phyloP scores from a whole-genome alignment of 2,113 vertebrate species.

The Tichodroma muraria region DNA sequence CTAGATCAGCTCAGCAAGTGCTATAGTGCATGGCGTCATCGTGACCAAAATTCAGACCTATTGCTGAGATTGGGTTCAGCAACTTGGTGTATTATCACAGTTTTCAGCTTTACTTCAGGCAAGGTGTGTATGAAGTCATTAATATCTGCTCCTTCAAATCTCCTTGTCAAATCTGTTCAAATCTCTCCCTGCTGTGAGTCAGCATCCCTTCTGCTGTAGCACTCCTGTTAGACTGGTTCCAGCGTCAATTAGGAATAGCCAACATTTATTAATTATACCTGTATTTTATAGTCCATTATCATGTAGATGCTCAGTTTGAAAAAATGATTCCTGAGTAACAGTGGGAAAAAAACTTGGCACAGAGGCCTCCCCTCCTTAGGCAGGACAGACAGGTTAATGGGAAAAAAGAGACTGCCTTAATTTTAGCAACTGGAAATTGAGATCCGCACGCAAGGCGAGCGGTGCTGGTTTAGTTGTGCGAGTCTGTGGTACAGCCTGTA shows the following conservation, averaged over 20 bases:
- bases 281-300: neutral
- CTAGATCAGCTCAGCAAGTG: neutral
- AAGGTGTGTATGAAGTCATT: neutral
- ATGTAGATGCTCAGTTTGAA: neutral
- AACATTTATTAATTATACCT: neutral
- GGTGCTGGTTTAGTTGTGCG: neutral
- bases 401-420: neutral
- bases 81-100: neutral
- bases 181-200: no score
- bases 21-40: neutral
- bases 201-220: neutral
- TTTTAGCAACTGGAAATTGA: neutral
- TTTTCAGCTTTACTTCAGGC: neutral
- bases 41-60: neutral
- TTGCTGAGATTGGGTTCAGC: neutral
- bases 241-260: neutral
- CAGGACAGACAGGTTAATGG: neutral
- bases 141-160: neutral
- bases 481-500: neutral
- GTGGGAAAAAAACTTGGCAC: neutral
- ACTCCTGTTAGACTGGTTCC: neutral
- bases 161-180: no score
- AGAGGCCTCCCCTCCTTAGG: neutral
- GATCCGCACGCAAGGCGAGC: neutral
- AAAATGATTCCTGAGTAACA: neutral